Base-by-base conservation (phyloP, 2,113 vertebrate genomes). In the Osmerus mordax region DNA sequence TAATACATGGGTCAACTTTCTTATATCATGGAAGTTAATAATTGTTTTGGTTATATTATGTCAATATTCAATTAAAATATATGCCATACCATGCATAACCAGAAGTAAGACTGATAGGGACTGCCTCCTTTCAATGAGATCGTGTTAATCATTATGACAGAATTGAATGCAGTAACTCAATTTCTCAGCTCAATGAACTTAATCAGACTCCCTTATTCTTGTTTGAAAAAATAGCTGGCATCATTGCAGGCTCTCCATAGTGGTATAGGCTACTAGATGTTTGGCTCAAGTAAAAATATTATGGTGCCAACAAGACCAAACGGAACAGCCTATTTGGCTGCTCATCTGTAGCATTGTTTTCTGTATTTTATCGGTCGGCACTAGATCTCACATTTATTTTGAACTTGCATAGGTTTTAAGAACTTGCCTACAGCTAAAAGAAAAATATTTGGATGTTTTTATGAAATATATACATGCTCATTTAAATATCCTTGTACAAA, bases 171-270 rank as follows among this genome's bases (percentile, higher is more conserved):
- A 51, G 69, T 36, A 53, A 62, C 21, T 71, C 25, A 54, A 62
- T 71, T 71, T 71, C 69, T 62, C 59, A 63, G 69, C 14, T 71
- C 59, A 15, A 18, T 71, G 69, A 23, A 62, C 59, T 63, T 71
- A 60, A 62, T 62, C 59, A 71, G 28, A 62, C 58, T 8, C 41
- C 23, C 65, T 14, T 58, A 13, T 62, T 53, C 69, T 29, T 71
- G 69, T 71, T 52, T 71, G 41, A 71, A 28, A 21, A 63, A 53
- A 71, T 53, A 54, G 29, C 41, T 2, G 23, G 15, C 68, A 28
- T 9, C 11, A n/a, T 69, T 32, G 28, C 41, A 47, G 41, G 41
- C 54, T 16, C 18, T 69, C 54, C 29, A 14, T 29, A 36, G 15
- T 56, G 67, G 21, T 11, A 13, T 58, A 6, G 5, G 14, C 18